A percentile compares a stretch with the other conserved stretches of the same genome.
These are phyloP conservation scores for Drosophila sp. DNA, from an alignment of 1,140 invertebrate species.

Conservation along the genomic window DNA sequence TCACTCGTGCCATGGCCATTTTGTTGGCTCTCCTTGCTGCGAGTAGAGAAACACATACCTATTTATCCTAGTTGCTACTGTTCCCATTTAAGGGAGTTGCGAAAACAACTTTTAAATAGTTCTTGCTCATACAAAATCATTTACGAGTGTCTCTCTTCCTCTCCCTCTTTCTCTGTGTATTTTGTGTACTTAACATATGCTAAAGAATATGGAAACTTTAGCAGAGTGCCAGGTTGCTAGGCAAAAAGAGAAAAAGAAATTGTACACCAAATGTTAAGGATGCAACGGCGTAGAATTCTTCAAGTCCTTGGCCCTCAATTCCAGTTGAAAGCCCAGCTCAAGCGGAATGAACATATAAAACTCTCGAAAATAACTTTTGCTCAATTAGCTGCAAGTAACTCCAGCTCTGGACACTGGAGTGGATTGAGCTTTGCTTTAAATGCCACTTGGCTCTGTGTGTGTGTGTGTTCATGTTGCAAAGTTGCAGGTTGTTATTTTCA, in stretches of 20 bases:
- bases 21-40: slow-evolving; percentile 1
- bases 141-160: slow-evolving; percentile 55
- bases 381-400: slow-evolving; percentile 20
- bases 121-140: slow-evolving; percentile 78
- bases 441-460: neutral
- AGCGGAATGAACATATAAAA: slow-evolving; percentile 28
- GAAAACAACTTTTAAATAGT: slow-evolving; percentile 79
- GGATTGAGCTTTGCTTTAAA: neutral
- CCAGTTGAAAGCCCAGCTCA: neutral
- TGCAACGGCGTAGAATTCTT: neutral
- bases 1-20: neutral
- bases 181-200: slow-evolving; percentile 29
- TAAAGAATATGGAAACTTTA: slow-evolving; percentile 47
- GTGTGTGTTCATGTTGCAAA: neutral
- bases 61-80: slow-evolving; percentile 29
- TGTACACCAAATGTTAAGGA: slow-evolving; percentile 29
- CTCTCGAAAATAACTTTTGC: slow-evolving; percentile 21
- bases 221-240: slow-evolving; percentile 37
- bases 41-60: slow-evolving; percentile 27
- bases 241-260: slow-evolving; percentile 9
- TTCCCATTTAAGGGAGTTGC: slow-evolving; percentile 37
- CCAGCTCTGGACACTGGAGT: neutral
- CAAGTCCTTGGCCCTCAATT: neutral
- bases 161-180: slow-evolving; percentile 1
- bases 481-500: neutral